Conservation (phyloP, 1,140 invertebrate species). For the Heliothis subflexa region DNA sequence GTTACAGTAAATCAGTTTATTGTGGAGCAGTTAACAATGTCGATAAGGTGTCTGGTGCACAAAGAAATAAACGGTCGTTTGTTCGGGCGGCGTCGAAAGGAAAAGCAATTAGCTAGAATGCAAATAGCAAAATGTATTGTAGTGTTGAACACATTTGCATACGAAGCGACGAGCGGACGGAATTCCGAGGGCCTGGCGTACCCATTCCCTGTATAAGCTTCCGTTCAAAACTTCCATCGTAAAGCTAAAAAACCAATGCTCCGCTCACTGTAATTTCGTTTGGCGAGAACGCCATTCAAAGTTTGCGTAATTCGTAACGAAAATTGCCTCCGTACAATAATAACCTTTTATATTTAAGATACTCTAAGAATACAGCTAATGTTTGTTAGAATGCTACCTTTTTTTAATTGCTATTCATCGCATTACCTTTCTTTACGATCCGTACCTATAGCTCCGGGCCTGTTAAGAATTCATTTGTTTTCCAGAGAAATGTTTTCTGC, state of each 20-base stretch:
- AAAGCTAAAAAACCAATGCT: constrained; percentile 57
- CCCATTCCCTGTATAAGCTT: constrained; percentile 63
- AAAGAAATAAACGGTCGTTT: constrained; percentile 72
- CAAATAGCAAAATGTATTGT: constrained; percentile 79
- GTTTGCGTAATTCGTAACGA: constrained; percentile 33
- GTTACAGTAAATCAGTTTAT: constrained; percentile 44
- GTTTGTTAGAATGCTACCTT: constrained; percentile 16
- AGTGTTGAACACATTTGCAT: constrained; percentile 77
- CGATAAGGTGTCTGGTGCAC: constrained; percentile 62
- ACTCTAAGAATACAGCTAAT: constrained; percentile 33
- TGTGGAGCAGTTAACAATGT: constrained; percentile 53
- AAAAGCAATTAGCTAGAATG: constrained; percentile 80
- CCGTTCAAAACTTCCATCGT: constrained; percentile 64
- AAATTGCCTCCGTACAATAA: constrained; percentile 27
- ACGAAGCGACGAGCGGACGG: constrained; percentile 66
- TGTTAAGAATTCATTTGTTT: constrained; percentile 66
- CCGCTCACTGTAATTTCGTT: constrained; percentile 39
- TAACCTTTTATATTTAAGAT: background rate
- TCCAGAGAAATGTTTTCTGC: constrained; percentile 55
- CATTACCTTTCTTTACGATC: constrained; percentile 43
- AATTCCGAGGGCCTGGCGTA: constrained; percentile 62
- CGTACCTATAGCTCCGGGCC: constrained; percentile 41
- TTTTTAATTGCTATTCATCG: constrained; percentile 37
- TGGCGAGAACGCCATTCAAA: constrained; percentile 36
- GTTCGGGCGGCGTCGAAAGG: constrained; percentile 67